Evolutionary conservation across 2,888 invertebrate species (phyloP), one percentile per base, ranked within the genome.

Genomic region (Panopea generosa): DNA sequence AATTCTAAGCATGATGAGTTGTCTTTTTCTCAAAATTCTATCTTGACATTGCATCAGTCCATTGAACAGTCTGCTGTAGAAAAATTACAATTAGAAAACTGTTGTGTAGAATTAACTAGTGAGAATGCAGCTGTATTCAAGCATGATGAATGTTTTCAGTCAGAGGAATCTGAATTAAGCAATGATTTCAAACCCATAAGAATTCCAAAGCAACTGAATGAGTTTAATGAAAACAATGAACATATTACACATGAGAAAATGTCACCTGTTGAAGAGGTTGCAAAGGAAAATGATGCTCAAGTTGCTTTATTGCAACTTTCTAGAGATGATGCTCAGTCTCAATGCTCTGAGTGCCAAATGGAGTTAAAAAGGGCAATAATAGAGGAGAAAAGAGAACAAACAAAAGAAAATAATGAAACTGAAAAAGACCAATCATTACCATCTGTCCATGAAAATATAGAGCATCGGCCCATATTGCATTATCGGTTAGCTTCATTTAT

Each of bases 1-100:
- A 65, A 72, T 65, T 22, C 24, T 18, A 60, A 52, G 75, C 70
- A 79, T 79, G 75, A 74, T 55, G 47, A 65, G 26, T 50, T 75
- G 26, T 59, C 61, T 74, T 26, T 22, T 40, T 45, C 61, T 53
- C 71, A 79, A 68, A 68, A 22, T 50, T 75, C 68, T 47, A 22
- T 79, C 52, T 71, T 67, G 43, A 60, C 55, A 53, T 33, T 61
- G 14, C 49, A 68, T 40, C 22, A 9, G 45, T 45, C 33, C 27
- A 55, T 55, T 75, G 69, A 69, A 3, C 47, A 47, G 14, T 22
- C 69, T 47, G 22, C 16, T 52, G 20, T 60, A 60, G 59, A 79
- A 50, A 71, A 71, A 40, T 20, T 45, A 20, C 29, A 65, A 2
- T 52, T 71, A 60, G 71, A 75, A 22, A 47, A 57, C 49, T 49